Evolutionary conservation across 2,113 vertebrate genomes (phyloP).

Genomic region (Podarcis muralis): DNA sequence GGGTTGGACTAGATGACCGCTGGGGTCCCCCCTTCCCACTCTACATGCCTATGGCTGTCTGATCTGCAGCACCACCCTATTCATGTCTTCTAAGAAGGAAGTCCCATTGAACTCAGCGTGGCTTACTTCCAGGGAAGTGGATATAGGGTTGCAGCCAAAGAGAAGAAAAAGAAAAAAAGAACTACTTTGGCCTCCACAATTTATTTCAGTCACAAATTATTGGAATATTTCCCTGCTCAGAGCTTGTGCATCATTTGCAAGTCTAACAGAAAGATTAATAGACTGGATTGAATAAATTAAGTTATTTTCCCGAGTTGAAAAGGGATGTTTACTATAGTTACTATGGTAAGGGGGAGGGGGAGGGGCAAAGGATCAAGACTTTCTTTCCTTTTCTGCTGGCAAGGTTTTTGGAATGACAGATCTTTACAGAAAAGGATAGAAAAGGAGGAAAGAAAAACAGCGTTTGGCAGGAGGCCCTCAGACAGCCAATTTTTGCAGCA

Average conservation of each 20-base stretch:
- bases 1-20: too few relatives aligned
- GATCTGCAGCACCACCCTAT: not conserved
- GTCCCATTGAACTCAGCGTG: not conserved
- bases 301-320: constrained; percentile 9
- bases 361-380: constrained; percentile 52
- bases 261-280: not conserved
- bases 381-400: constrained; percentile 64
- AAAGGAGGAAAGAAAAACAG: not conserved
- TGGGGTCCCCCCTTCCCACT: too few relatives aligned
- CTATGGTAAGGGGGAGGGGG: constrained; percentile 42
- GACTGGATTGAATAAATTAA: not conserved
- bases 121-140: not conserved
- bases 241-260: not conserved
- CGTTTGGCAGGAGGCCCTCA: constrained; percentile 49
- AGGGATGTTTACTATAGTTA: constrained; percentile 59
- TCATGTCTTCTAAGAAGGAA: too few relatives aligned
- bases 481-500: constrained; percentile 20
- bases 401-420: constrained; percentile 59
- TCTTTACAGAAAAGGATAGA: constrained; percentile 49
- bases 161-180: not conserved
- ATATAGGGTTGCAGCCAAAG: not conserved
- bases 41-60: too few relatives aligned
- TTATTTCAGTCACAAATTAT: not conserved
- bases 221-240: not conserved
- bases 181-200: not conserved